These are phyloP conservation scores for Polyommatus icarus DNA, from an alignment of 2,888 invertebrate genomes.

Conservation along the genomic window DNA sequence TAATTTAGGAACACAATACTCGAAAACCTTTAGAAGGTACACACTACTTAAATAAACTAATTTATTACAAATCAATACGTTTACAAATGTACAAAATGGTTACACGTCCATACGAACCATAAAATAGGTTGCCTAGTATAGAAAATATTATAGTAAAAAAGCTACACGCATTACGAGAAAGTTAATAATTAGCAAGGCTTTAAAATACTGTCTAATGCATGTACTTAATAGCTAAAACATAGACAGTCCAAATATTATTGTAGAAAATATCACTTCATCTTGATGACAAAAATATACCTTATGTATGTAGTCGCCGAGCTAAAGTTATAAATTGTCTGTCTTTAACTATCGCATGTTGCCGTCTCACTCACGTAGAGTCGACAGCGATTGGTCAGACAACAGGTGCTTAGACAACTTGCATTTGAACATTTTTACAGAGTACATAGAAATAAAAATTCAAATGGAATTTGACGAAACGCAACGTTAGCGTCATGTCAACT, in stretches of 20 bases:
- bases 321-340: neutral
- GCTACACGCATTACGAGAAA: constrained; percentile 64
- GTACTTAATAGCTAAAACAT: constrained; percentile 58
- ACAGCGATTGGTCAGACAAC: neutral
- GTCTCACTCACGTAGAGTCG: neutral
- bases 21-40: constrained; percentile 62
- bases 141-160: constrained; percentile 71
- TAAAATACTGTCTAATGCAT: constrained; percentile 67
- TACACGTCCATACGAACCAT: constrained; percentile 47
- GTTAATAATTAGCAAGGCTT: constrained; percentile 55
- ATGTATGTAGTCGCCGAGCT: constrained; percentile 34
- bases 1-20: constrained; percentile 73
- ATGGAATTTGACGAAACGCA: too few species aligned
- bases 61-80: constrained; percentile 48
- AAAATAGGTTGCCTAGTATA: constrained; percentile 55
- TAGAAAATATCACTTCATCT: constrained; percentile 75
- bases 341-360: neutral
- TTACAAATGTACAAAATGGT: constrained; percentile 60
- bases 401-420: neutral
- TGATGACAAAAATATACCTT: constrained; percentile 61
- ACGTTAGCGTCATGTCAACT: neutral
- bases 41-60: constrained; percentile 47
- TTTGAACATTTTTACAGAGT: neutral
- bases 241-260: constrained; percentile 61
- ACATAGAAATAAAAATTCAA: too few species aligned